A percentile compares a stretch with the other conserved stretches of the same genome.
Evolutionary conservation across 2,113 vertebrate species (phyloP).

Genomic region (Balaenoptera acutorostrata): DNA sequence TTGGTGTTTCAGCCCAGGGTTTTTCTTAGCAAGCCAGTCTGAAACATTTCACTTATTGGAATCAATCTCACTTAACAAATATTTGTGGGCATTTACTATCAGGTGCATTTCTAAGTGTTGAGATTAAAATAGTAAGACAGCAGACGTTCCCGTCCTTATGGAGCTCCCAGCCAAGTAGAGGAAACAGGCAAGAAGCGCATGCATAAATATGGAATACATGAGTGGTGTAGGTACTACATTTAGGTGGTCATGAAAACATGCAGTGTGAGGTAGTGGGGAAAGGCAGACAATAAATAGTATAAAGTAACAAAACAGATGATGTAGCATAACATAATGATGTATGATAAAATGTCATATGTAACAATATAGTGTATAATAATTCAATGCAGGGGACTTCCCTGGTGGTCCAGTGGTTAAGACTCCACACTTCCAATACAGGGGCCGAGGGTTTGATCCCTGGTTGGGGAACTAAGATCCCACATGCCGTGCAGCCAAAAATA

Average conservation of each 20-base stretch:
- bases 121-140: background rate
- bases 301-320: rapidly evolving
- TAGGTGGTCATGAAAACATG: background rate
- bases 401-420: no score
- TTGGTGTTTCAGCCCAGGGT: background rate
- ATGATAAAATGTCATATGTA: no score
- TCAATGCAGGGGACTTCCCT: no score
- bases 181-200: background rate
- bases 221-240: background rate
- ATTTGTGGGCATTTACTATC: background rate
- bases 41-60: background rate
- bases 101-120: background rate
- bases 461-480: background rate
- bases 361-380: no score
- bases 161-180: background rate
- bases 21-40: background rate
- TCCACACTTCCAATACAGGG: no score
- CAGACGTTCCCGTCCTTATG: background rate
- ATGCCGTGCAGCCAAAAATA: no score
- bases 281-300: background rate
- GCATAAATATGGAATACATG: no score
- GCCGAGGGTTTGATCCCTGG: rapidly evolving
- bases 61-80: background rate
- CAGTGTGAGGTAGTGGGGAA: background rate
- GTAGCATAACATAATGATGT: no score